These are phyloP conservation scores for Pilophorus perplexus DNA, from an alignment of 2,888 invertebrate species.

Conservation along the genomic window DNA sequence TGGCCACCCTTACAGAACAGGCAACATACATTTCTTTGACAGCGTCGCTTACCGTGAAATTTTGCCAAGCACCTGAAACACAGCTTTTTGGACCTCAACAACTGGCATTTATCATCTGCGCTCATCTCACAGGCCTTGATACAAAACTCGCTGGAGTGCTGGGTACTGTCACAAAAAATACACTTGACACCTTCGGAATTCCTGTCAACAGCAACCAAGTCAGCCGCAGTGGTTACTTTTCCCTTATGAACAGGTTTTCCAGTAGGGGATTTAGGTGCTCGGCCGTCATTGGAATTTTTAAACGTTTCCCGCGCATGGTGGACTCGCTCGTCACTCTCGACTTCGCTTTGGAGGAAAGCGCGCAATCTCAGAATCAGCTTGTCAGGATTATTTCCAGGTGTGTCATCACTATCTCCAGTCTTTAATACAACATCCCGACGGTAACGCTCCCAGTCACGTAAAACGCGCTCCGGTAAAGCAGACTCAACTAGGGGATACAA, in stretches of 20 bases:
- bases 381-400: neutral
- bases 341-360: constrained; percentile 8
- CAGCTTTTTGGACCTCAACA: neutral
- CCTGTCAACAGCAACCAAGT: neutral
- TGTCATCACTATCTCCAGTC: too few relatives aligned
- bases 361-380: neutral
- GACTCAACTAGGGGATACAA: constrained; percentile 34
- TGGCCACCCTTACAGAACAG: neutral
- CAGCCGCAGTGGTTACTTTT: constrained; percentile 13
- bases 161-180: neutral
- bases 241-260: neutral
- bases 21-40: neutral
- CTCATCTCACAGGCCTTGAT: neutral
- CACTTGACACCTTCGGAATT: neutral
- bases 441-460: constrained; percentile 28
- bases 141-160: constrained; percentile 11
- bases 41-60: neutral
- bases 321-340: constrained; percentile 15
- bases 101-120: neutral
- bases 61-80: neutral
- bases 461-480: neutral
- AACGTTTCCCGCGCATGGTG: neutral
- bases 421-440: too few relatives aligned
- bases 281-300: neutral
- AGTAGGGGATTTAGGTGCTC: neutral